These are phyloP conservation scores for Anseranas semipalmata DNA, from an alignment of 2,113 vertebrate species.

Conservation along the genomic window DNA sequence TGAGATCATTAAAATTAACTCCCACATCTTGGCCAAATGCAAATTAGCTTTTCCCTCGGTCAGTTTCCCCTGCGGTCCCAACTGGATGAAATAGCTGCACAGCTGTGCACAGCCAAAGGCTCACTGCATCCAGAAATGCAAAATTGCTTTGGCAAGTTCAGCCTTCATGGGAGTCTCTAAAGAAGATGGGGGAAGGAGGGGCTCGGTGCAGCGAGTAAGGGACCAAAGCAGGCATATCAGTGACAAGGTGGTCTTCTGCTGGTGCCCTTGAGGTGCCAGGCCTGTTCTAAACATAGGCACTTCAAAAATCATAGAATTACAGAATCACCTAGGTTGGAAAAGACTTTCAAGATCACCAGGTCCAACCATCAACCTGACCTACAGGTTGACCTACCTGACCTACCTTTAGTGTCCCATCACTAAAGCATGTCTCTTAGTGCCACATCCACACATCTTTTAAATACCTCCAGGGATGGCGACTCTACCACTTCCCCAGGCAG, in stretches of 20 bases:
- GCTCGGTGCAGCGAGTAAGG: background rate
- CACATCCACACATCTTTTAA: background rate
- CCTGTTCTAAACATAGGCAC: background rate
- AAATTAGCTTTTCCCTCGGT: conserved; percentile 34
- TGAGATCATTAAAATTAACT: conserved; percentile 1
- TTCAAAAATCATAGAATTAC: background rate
- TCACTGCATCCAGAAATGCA: background rate
- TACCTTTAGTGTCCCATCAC: background rate
- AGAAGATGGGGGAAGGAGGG: background rate
- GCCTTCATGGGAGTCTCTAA: background rate
- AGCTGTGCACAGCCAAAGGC: background rate
- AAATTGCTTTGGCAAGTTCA: background rate
- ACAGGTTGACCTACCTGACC: no score
- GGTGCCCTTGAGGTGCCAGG: fast-evolving
- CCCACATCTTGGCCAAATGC: conserved; percentile 13
- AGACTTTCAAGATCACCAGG: background rate
- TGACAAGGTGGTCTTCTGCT: background rate
- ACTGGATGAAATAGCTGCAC: background rate
- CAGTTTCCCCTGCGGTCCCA: conserved; percentile 7
- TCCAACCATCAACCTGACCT: background rate
- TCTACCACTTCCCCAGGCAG: background rate
- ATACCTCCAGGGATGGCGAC: background rate
- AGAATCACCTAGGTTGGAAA: background rate
- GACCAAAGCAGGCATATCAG: fast-evolving
- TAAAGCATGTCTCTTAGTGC: no score